A percentile compares a stretch with the other conserved stretches of the same genome.
These are phyloP conservation scores for Salmo trutta DNA, from an alignment of 2,797 vertebrate species.

Conservation along the genomic window DNA sequence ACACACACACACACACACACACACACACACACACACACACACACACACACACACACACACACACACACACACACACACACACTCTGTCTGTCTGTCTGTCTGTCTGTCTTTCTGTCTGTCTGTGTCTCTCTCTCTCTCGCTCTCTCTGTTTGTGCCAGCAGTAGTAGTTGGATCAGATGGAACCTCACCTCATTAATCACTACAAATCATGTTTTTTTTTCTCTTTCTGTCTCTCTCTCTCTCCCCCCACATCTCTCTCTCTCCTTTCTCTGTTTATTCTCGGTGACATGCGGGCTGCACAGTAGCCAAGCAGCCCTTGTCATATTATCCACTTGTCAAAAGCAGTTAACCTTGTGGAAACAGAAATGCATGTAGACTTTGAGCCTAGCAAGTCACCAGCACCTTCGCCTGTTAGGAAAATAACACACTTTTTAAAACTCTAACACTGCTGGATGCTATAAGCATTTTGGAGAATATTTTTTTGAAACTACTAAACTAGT, in stretches of 20 bases:
- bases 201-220: constrained; percentile 44
- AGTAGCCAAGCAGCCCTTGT: constrained; percentile 54
- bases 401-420: constrained; percentile 21
- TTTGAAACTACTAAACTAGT: not conserved
- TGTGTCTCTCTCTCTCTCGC: not conserved
- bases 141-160: constrained; percentile 2
- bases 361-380: constrained; percentile 49
- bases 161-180: constrained; percentile 41
- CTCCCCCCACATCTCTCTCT: too few relatives aligned
- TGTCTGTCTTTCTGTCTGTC: constrained; percentile 16
- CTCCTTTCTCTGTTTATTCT: constrained; percentile 53
- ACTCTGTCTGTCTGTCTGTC: not conserved
- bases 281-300: constrained; percentile 29
- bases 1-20: too few relatives aligned
- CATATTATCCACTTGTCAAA: constrained; percentile 67
- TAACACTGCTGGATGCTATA: not conserved
- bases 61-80: too few relatives aligned
- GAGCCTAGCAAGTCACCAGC: constrained; percentile 40
- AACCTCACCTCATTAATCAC: constrained; percentile 65
- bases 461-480: not conserved
- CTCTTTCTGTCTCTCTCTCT: constrained; percentile 27
- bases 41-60: too few relatives aligned
- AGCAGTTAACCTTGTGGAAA: constrained; percentile 46
- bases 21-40: too few relatives aligned
- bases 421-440: not conserved